Evolutionary conservation across 2,888 invertebrate genomes (phyloP), one percentile per base, ranked within the genome.

Genomic region (Cataglyphis rosenhaueri): DNA sequence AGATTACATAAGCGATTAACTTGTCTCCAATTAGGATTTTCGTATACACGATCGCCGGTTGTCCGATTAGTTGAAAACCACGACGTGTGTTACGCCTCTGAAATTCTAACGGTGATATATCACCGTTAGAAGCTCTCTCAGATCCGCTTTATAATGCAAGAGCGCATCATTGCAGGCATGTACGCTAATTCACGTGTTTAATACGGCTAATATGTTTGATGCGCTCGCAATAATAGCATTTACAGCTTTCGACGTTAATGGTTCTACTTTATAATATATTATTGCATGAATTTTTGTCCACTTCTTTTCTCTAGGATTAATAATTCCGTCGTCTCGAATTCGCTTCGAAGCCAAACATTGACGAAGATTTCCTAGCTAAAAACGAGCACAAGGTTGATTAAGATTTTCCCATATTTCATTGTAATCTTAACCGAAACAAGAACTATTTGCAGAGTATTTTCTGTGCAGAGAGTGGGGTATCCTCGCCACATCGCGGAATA

Each of bases 51-150:
- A 18, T 65, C 59, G 52, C 29, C 52, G 73, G 25, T 52, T 25
- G 68, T 59, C 41, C 64, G 25, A 8, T 52, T 57, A 21, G 75
- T 81, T 68, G 70, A 84, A 84, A 83, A 71, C 76, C 82, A 76
- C 86, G 83, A 78, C 52, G n/a, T 52, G 52, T 81, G 73, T 52
- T 71, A 57, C 64, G 70, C 82, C 71, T 32, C 55, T 66, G 70
- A 83, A 86, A 87, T 86, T 85, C 86, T 82, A 65, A 38, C 48
- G 55, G 61, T 76, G 44, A 83, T 86, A 68, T 83, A 85, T 83
- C 85, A 82, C 73, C 52, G 52, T 52, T 29, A 32, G 25, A 57
- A 52, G 87, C 81, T 52, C 48, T 44, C 44, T 85, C 78, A 85
- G 73, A 84, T 82, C 61, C 82, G 44, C 59, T 21, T 71, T 73